A percentile compares a stretch with the other conserved stretches of the same genome.
Conservation (phyloP, 2,797 vertebrate genomes). For the Bradypodion pumilum region DNA sequence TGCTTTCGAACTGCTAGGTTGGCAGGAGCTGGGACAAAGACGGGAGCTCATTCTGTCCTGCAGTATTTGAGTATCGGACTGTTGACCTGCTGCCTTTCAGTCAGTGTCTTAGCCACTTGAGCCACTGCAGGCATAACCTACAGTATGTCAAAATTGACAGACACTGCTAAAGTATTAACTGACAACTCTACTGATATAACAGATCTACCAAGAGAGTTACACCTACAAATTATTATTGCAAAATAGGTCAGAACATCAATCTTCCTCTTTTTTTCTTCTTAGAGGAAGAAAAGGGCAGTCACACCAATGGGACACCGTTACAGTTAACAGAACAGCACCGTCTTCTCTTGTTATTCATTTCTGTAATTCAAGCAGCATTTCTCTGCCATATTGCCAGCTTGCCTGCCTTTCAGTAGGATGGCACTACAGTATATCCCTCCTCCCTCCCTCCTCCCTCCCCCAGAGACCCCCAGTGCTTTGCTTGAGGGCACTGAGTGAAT, state of each 20-base stretch:
- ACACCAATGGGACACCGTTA: background rate
- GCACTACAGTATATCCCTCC: background rate
- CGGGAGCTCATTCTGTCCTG: no score
- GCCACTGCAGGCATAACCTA: no score
- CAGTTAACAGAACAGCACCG: background rate
- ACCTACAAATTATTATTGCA: background rate
- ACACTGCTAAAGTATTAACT: background rate
- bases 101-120: no score
- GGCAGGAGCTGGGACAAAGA: no score
- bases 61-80: no score
- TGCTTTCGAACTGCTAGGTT: no score
- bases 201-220: fast-evolving
- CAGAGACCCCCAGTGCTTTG: conserved; percentile 66
- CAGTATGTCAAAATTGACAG: conserved; percentile 25
- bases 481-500: conserved; percentile 77
- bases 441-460: conserved; percentile 27
- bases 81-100: no score
- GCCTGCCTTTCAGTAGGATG: conserved; percentile 13
- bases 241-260: background rate
- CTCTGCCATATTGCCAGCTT: conserved; percentile 10
- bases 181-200: fast-evolving
- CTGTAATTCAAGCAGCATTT: background rate
- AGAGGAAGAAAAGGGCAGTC: fast-evolving
- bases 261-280: background rate
- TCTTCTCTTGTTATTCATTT: fast-evolving